These are phyloP conservation scores for Picathartes gymnocephalus DNA, from an alignment of 2,113 vertebrate species.

Conservation along the genomic window DNA sequence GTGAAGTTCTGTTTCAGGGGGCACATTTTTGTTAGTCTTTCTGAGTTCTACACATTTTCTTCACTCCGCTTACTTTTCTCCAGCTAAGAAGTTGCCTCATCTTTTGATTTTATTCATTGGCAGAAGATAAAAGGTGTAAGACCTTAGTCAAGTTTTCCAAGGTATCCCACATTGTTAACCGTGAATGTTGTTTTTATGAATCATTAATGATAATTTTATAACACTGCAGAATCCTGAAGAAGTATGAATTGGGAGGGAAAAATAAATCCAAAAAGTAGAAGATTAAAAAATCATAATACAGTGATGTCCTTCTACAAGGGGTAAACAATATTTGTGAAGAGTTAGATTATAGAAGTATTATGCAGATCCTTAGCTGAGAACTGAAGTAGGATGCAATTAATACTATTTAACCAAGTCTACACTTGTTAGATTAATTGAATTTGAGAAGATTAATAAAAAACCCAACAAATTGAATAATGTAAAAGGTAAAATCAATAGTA, in stretches of 20 bases:
- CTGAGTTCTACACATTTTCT: background rate
- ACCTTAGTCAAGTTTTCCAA: background rate
- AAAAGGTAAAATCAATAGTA: background rate
- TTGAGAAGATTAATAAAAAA: background rate
- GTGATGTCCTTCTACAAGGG: background rate
- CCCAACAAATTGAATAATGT: fast-evolving
- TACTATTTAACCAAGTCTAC: background rate
- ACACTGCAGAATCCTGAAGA: background rate
- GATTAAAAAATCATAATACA: background rate
- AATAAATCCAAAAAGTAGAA: background rate
- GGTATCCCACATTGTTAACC: background rate
- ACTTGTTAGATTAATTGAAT: background rate
- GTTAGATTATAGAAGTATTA: background rate
- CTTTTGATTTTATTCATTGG: background rate
- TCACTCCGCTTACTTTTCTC: background rate
- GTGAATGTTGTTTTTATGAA: background rate
- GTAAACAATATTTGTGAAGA: background rate
- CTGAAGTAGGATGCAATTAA: background rate
- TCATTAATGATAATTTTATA: background rate
- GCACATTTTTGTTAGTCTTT: background rate
- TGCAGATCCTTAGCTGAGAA: background rate
- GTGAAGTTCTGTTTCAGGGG: background rate
- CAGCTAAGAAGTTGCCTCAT: background rate
- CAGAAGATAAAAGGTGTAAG: background rate
- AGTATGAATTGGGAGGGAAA: fast-evolving